phyloP scores from a whole-genome alignment of 2,888 invertebrate species.

The Hedychridium roseum region DNA sequence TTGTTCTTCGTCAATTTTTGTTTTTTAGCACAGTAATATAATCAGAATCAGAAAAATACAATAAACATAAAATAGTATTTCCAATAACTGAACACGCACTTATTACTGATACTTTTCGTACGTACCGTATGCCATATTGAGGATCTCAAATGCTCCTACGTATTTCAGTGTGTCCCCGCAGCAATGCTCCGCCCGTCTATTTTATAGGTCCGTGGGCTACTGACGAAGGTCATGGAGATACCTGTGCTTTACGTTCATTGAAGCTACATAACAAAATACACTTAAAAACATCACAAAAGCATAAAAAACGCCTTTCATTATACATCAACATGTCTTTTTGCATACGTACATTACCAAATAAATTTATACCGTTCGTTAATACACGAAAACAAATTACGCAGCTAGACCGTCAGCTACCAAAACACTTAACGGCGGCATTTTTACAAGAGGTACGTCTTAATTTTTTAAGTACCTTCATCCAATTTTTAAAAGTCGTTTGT shows the following conservation, averaged over 20 bases:
- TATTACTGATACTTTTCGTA: no score
- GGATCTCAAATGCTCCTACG: no score
- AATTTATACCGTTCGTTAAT: constrained; percentile 67
- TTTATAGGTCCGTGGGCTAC: no score
- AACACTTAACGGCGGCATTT: constrained; percentile 63
- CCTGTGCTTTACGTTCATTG: neutral
- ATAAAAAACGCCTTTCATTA: constrained; percentile 1
- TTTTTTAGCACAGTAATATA: no score
- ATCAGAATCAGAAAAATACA: no score
- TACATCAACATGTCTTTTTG: constrained; percentile 70
- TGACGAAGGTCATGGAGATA: constrained; percentile 7
- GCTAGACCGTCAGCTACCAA: constrained; percentile 65
- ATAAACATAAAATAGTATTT: no score
- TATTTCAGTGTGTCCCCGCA: no score
- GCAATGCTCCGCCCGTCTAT: no score
- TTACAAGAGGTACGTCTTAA: constrained; percentile 66
- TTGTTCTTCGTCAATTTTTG: no score
- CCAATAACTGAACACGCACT: no score
- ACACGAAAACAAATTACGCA: constrained; percentile 67
- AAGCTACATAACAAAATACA: constrained; percentile 3
- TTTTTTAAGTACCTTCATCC: no score
- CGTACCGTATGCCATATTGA: no score
- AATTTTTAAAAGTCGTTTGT: neutral
- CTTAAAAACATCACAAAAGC: constrained; percentile 3
- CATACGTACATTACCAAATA: constrained; percentile 68